Conservation (phyloP, 2,888 invertebrate species). For the Melipona bicolor region DNA sequence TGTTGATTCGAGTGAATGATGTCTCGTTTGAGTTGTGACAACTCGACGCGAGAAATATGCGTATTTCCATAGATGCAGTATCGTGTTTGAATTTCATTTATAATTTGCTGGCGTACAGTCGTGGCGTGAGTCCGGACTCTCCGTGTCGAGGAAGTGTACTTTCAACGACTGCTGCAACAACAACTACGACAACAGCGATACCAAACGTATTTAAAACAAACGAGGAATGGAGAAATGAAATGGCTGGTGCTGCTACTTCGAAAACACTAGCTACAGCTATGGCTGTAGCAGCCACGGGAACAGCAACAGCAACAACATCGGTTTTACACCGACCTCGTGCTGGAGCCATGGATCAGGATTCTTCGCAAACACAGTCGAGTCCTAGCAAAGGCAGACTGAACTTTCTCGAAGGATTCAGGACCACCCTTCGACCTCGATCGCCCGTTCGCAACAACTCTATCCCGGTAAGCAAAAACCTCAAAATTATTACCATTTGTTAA, state of each 20-base stretch:
- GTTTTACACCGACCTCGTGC: slow-evolving; percentile 77
- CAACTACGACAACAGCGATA: slow-evolving; percentile 8
- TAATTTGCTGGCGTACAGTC: slow-evolving; percentile 82
- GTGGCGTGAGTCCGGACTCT: slow-evolving; percentile 79
- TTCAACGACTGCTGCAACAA: slow-evolving; percentile 64
- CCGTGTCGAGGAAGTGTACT: slow-evolving; percentile 65
- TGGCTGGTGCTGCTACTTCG: slow-evolving; percentile 1
- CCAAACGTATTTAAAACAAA: slow-evolving; percentile 71
- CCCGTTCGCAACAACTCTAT: slow-evolving; percentile 81
- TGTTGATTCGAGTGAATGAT: slow-evolving; percentile 10
- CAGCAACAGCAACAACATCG: slow-evolving; percentile 37
- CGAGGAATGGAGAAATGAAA: slow-evolving; percentile 65
- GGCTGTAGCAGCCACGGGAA: neutral
- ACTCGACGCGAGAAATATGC: neutral
- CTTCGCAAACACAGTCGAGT: slow-evolving; percentile 80
- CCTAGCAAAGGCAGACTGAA: slow-evolving; percentile 85
- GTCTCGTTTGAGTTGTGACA: neutral
- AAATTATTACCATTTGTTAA: slow-evolving; percentile 6
- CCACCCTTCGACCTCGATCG: slow-evolving; percentile 85
- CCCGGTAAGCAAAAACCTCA: slow-evolving; percentile 78
- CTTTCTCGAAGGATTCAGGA: slow-evolving; percentile 88
- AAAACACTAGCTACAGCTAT: slow-evolving; percentile 29
- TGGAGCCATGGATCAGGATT: slow-evolving; percentile 67
- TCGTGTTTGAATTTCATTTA: slow-evolving; percentile 80
- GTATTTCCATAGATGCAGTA: slow-evolving; percentile 64